Evolutionary conservation across 2,888 invertebrate species (phyloP), one percentile per base, ranked within the genome.

Genomic region (Ditula angustiorana): DNA sequence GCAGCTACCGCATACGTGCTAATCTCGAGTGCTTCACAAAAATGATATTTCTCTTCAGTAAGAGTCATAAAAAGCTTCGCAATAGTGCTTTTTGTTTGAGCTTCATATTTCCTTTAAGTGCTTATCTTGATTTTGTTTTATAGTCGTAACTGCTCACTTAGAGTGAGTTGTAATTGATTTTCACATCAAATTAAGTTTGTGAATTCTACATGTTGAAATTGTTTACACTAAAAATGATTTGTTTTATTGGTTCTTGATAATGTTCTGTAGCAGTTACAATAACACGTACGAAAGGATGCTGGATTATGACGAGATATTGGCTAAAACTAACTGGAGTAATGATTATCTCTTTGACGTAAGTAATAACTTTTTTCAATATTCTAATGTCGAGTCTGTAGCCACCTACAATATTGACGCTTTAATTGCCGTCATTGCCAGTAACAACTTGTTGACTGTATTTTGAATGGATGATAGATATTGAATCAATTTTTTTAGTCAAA

Each of bases 301-400:
- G 46, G 64, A 64, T 53, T 64, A 64, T 3, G 58, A 64, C 0
- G 64, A 64, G 41, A 16, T 64, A 37, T 21, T 53, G 1, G 46
- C 58, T 8, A 24, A 35, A 21, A 53, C 64, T 5, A 87, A 87
- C 66, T 87, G 81, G 81, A 78, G 30, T 41, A 52, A 65, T 11
- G 85, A 86, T 61, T 83, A 88, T 59, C 76, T 80, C 59, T 78
- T 80, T 47, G 79, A 79, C 59, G 87, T 87, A 61, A 86, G 87
- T 75, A 52, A n/a, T n/a, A n/a, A n/a, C n/a, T n/a, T n/a, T n/a
- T n/a, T n/a, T n/a, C n/a, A n/a, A n/a, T n/a, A n/a, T n/a, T n/a
- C n/a, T n/a, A n/a, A n/a, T n/a, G n/a, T n/a, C n/a, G n/a, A n/a
- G n/a, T n/a, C n/a, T n/a, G n/a, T n/a, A n/a, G n/a, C n/a, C n/a